Evolutionary conservation across 2,888 invertebrate species (phyloP).

Genomic region (Notocelia uddmanniana): DNA sequence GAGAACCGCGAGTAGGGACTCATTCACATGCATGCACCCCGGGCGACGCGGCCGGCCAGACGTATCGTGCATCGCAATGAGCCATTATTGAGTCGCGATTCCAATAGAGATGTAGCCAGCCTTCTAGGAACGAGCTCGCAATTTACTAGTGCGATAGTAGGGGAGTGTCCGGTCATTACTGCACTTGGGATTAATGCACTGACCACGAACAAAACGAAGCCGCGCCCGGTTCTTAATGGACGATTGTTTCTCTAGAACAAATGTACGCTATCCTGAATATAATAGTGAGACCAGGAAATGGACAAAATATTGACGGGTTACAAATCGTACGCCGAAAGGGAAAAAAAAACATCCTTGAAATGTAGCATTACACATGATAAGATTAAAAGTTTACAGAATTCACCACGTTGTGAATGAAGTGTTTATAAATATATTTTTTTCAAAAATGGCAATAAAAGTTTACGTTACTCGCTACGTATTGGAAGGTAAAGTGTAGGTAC

Average conservation of each 20-base stretch:
- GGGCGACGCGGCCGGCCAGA: slow-evolving; percentile 64
- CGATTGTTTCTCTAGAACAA: slow-evolving; percentile 55
- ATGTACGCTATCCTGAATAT: slow-evolving; percentile 43
- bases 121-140: slow-evolving; percentile 51
- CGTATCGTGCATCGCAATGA: slow-evolving; percentile 72
- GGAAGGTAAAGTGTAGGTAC: too few relatives aligned
- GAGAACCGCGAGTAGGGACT: slow-evolving; percentile 55
- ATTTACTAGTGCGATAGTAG: slow-evolving; percentile 68
- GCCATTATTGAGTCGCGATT: slow-evolving; percentile 67
- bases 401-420: not conserved
- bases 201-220: slow-evolving; percentile 45
- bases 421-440: too few relatives aligned
- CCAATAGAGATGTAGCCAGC: slow-evolving; percentile 69
- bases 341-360: slow-evolving; percentile 8
- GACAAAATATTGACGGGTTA: slow-evolving; percentile 30
- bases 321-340: slow-evolving; percentile 28
- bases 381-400: not conserved
- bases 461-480: too few relatives aligned
- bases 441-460: too few relatives aligned
- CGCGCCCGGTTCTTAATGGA: slow-evolving; percentile 53
- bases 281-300: slow-evolving; percentile 39
- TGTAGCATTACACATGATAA: not conserved
- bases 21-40: slow-evolving; percentile 71
- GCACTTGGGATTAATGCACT: slow-evolving; percentile 62
- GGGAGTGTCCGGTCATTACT: slow-evolving; percentile 69